Base-by-base conservation (phyloP, 2,797 vertebrate genomes). In the Hafferia zeledoni region DNA sequence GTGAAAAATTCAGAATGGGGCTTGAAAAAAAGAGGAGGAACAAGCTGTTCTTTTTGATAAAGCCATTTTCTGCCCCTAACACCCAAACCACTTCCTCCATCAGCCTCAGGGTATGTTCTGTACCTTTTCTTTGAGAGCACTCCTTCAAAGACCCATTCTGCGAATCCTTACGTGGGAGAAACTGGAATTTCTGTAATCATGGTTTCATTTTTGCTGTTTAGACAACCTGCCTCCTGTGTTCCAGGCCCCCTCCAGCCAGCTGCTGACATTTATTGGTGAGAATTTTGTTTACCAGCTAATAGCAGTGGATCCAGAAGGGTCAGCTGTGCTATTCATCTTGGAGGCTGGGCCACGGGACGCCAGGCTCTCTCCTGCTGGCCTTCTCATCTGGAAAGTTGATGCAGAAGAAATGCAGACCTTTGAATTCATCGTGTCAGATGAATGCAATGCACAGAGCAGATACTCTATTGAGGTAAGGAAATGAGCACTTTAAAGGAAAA, bases 241-340 rank as follows among this genome's bases (percentile, higher is more conserved):
- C 96, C 98, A 98, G 91, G 95, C 27, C n/a, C 98, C 98, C 37
- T 94, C 90, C 60, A 96, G 87, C 20, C 71, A 93, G 89, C 97
- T 98, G 85, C 95, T 94, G 93, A 98, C 98, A 4, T 99, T 99
- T 85, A 87, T 95, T 25, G 98, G 98, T 46, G 98, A 99, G 97
- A 98, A 98, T 94, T 99, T 99, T 94, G 98, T 99, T 95, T 98
- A 98, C 97, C 98, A 98, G 97, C 97, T 99, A 18, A 91, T 96
- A 8, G 98, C 98, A 3, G 97, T 88, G 2, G 98, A 99, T 97
- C 98, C 98, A 0, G 98, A 98, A 94, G 98, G 98, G 76, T 99
- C 98, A 2, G 98, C 98, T 2, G 96, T 98, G 63, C 97, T 98
- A 61, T 98, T 99, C 96, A 80, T 98, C 92, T 92, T 98, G 90